A percentile compares a stretch with the other conserved stretches of the same genome.
These are phyloP conservation scores for Bos indicus DNA, from an alignment of 2,113 vertebrate species.

Conservation along the genomic window DNA sequence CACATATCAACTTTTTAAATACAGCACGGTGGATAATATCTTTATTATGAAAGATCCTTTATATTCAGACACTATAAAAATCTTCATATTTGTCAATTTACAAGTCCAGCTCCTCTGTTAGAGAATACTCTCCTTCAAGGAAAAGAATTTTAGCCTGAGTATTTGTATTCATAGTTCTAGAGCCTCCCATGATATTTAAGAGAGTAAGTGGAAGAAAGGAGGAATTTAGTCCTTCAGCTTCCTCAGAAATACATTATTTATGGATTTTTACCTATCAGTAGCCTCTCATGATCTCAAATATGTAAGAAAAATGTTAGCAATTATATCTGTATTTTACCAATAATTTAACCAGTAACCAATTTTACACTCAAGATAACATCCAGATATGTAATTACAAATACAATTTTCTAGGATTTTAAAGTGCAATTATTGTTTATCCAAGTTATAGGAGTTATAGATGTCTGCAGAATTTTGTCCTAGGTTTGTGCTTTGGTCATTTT, in stretches of 20 bases:
- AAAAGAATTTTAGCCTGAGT: background rate
- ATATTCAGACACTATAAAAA: background rate
- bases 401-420: background rate
- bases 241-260: background rate
- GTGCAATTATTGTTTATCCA: background rate
- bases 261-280: background rate
- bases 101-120: background rate
- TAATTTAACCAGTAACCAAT: background rate
- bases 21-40: background rate
- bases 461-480: background rate
- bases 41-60: background rate
- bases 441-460: background rate
- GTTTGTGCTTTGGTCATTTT: background rate
- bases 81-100: background rate
- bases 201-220: background rate
- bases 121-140: background rate
- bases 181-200: background rate
- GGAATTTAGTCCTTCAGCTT: background rate
- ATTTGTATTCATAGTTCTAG: background rate
- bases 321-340: background rate
- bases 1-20: background rate
- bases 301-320: background rate
- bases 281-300: background rate
- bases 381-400: background rate
- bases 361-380: background rate